Evolutionary conservation across 2,797 vertebrate species (phyloP).

Genomic region (Champsocephalus gunnari): DNA sequence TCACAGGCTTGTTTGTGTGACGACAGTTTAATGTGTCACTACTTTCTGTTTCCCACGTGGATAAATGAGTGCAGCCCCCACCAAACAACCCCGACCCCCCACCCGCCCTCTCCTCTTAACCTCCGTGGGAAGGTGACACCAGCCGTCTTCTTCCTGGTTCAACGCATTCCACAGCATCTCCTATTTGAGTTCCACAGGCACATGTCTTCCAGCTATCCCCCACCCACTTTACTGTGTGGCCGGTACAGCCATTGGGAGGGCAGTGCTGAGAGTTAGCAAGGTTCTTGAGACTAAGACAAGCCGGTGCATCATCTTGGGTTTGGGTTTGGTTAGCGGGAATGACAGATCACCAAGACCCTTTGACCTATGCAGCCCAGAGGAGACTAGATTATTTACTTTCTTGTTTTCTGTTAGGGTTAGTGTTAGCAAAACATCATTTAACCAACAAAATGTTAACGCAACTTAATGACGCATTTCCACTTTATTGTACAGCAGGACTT

Average conservation of each 20-base stretch:
- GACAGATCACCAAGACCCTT: background rate
- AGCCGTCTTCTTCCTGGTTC: conserved; percentile 66
- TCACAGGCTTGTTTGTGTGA: conserved; percentile 63
- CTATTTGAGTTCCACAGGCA: conserved; percentile 37
- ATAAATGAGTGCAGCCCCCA: conserved; percentile 61
- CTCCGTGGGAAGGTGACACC: conserved; percentile 72
- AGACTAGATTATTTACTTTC: background rate
- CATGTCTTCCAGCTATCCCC: conserved; percentile 11
- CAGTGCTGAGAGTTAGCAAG: background rate
- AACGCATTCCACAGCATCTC: conserved; percentile 69
- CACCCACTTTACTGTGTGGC: background rate
- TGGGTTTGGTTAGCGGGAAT: background rate
- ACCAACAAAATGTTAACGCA: background rate
- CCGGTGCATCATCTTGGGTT: background rate
- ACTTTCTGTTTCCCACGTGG: conserved; percentile 74
- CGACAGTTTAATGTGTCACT: conserved; percentile 70
- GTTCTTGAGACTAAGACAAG: conserved; percentile 3
- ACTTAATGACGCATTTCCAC: no score
- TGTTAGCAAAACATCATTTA: background rate
- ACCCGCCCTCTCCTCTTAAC: conserved; percentile 23
- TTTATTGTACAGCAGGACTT: no score
- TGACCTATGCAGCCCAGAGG: background rate
- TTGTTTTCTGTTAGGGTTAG: background rate
- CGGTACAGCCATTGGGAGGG: conserved; percentile 14
- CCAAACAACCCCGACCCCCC: background rate